Evolutionary conservation across 2,113 vertebrate genomes (phyloP).

Genomic region (Connochaetes taurinus): DNA sequence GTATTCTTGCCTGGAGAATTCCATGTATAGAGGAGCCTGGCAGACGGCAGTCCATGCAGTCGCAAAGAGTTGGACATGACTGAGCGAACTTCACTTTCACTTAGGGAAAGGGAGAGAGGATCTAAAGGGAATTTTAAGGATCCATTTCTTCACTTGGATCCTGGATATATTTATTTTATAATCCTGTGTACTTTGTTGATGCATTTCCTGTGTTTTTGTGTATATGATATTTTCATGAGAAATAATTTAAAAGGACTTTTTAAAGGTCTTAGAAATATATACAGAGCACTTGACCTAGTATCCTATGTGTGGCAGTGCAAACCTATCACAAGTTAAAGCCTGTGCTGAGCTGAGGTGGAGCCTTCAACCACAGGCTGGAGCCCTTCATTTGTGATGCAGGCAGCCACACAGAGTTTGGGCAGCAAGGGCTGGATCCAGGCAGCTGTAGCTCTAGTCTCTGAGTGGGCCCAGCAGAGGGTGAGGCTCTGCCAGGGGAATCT

Average conservation of each 20-base stretch:
- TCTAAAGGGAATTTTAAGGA: neutral
- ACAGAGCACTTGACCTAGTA: neutral
- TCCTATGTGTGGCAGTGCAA: neutral
- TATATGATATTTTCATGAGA: neutral
- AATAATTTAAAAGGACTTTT: neutral
- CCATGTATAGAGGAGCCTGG: neutral
- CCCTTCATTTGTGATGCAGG: too few species aligned
- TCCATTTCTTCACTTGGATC: neutral
- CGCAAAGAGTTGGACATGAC: accelerated
- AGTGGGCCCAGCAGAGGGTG: accelerated
- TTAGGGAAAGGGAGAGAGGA: neutral
- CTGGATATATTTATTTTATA: neutral
- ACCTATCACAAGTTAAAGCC: neutral
- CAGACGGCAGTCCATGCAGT: neutral
- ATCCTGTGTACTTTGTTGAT: neutral
- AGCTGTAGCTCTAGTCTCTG: neutral
- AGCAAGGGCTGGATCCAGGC: neutral
- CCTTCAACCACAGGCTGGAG: neutral
- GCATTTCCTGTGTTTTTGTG: neutral
- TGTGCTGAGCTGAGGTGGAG: neutral
- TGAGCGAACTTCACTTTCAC: neutral
- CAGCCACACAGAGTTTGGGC: neutral
- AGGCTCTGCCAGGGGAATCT: too few species aligned
- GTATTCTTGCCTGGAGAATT: neutral
- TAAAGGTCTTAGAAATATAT: neutral